Conservation (phyloP, 2,797 vertebrate genomes). For the Sebastes hubbsi region DNA sequence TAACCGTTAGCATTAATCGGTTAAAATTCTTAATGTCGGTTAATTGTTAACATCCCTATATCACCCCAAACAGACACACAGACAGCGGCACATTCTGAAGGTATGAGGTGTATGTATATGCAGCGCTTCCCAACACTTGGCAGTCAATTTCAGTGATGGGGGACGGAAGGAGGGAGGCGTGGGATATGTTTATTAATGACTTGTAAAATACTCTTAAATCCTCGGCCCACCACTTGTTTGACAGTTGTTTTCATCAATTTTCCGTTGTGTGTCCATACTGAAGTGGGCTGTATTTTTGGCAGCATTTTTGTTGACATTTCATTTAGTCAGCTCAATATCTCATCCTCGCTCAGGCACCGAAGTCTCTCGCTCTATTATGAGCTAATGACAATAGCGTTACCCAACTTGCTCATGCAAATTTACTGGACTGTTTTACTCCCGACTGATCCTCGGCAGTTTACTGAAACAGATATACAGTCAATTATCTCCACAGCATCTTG, state of each 20-base stretch:
- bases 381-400: conserved; percentile 20
- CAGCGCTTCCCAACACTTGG: conserved; percentile 5
- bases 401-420: conserved; percentile 21
- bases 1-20: too few relatives aligned
- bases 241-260: conserved; percentile 46
- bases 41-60: not conserved
- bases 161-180: not conserved
- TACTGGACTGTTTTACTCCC: not conserved
- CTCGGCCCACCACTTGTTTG: conserved; percentile 35
- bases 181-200: conserved; percentile 40
- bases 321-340: conserved; percentile 51
- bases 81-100: not conserved
- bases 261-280: conserved; percentile 25
- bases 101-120: not conserved
- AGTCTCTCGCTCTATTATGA: conserved; percentile 15
- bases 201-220: conserved; percentile 41
- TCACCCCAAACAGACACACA: not conserved
- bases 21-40: too few relatives aligned
- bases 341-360: conserved; percentile 30
- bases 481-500: not conserved
- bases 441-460: not conserved
- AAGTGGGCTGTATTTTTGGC: conserved; percentile 47
- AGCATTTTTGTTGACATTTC: conserved; percentile 54
- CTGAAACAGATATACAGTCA: not conserved
- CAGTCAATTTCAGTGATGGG: not conserved